Conservation (phyloP, 1,140 invertebrate species). For the Procambarus clarkii region DNA sequence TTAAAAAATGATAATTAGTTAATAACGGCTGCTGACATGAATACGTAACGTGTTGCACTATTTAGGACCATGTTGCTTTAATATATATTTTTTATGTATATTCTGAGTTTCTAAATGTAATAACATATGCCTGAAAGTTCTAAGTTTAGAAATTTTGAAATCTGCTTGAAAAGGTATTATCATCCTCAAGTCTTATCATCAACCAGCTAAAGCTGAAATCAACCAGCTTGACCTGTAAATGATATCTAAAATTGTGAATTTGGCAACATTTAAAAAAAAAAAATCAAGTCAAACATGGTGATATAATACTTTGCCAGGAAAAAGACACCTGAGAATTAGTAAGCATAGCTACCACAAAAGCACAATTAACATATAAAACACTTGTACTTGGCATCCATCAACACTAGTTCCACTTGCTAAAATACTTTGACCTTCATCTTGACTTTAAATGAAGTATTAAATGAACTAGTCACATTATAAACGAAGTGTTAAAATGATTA, state of each 20-base stretch:
- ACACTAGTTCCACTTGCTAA: not conserved
- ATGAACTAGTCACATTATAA: too few species aligned
- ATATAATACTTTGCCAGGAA: not conserved
- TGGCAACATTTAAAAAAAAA: not conserved
- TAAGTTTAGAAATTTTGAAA: conserved; percentile 6
- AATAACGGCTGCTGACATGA: too few species aligned
- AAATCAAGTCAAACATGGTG: not conserved
- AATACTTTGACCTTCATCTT: not conserved
- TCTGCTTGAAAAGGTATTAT: not conserved
- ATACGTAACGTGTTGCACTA: too few species aligned
- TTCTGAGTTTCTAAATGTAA: not conserved
- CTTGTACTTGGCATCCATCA: not conserved
- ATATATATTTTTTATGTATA: too few species aligned
- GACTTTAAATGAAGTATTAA: not conserved
- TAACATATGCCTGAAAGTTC: not conserved
- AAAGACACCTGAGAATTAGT: not conserved
- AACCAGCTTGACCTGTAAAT: not conserved
- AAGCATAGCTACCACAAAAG: conserved; percentile 16
- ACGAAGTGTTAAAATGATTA: too few species aligned
- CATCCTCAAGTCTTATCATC: too few species aligned
- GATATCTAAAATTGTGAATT: not conserved
- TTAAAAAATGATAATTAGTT: too few species aligned
- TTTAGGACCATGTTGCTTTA: too few species aligned
- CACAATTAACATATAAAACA: conserved; percentile 8
- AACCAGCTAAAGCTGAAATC: not conserved